Conservation (phyloP, 2,888 invertebrate genomes). For the Morpho helenor region DNA sequence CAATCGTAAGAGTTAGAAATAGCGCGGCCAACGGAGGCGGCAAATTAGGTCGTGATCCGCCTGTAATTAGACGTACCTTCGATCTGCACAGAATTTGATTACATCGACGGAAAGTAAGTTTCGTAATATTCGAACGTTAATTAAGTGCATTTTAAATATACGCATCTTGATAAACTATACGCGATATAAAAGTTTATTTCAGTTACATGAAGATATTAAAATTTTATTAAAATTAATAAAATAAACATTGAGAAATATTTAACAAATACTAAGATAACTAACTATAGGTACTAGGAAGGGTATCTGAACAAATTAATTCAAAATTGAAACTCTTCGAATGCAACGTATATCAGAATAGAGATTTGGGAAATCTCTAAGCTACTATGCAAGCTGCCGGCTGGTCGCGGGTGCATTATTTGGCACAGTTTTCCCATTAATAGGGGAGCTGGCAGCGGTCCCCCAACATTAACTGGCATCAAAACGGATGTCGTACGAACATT, state of each 20-base stretch:
- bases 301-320: too few relatives aligned
- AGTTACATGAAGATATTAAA: too few relatives aligned
- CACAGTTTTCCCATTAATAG: slow-evolving; percentile 61
- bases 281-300: too few relatives aligned
- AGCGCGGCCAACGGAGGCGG: slow-evolving; percentile 10
- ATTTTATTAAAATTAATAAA: too few relatives aligned
- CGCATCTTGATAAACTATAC: too few relatives aligned
- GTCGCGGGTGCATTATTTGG: slow-evolving; percentile 58
- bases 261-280: too few relatives aligned
- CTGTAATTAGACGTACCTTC: slow-evolving; percentile 18
- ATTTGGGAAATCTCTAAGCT: slow-evolving; percentile 39
- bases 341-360: too few relatives aligned
- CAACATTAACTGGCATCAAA: slow-evolving; percentile 69
- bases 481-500: slow-evolving; percentile 70
- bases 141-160: too few relatives aligned
- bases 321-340: too few relatives aligned
- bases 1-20: slow-evolving; percentile 18
- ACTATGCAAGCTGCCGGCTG: slow-evolving; percentile 42
- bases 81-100: slow-evolving; percentile 10
- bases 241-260: too few relatives aligned
- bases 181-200: too few relatives aligned
- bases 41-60: slow-evolving; percentile 19
- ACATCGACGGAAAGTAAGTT: slow-evolving; percentile 10
- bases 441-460: slow-evolving; percentile 60
- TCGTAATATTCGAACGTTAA: too few relatives aligned